Evolutionary conservation across 2,113 vertebrate genomes (phyloP).

Genomic region (Ctenomys sociabilis): DNA sequence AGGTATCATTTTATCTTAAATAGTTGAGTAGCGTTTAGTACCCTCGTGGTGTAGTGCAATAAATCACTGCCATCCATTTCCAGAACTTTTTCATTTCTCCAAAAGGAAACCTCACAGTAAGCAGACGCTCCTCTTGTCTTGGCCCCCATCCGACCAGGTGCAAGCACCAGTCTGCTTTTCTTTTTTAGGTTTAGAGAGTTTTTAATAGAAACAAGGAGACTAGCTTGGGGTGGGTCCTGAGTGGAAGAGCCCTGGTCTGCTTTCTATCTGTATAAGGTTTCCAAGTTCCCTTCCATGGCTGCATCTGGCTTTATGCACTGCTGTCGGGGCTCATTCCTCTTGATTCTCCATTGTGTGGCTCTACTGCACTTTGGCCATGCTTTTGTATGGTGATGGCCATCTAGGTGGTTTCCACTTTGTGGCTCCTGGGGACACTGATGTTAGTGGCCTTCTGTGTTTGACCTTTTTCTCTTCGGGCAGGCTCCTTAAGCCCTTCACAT

Average conservation of each 20-base stretch:
- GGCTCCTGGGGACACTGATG: accelerated
- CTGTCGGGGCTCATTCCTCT: background rate
- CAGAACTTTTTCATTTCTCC: background rate
- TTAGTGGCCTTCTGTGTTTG: accelerated
- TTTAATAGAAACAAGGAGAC: background rate
- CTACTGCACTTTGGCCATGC: too few relatives aligned
- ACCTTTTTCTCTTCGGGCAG: background rate
- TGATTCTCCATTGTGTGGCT: background rate
- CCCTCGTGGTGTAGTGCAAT: accelerated
- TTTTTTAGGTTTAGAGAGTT: background rate
- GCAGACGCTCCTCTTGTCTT: accelerated
- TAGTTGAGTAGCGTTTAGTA: background rate
- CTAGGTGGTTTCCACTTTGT: background rate
- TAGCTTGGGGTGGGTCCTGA: background rate
- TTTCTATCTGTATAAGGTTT: background rate
- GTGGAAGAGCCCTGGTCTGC: background rate
- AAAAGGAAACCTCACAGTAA: background rate
- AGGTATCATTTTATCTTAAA: accelerated
- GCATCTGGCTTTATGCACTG: background rate
- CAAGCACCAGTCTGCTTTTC: background rate
- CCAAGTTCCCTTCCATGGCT: background rate
- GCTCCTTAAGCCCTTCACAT: background rate
- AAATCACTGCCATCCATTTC: background rate
- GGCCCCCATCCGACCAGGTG: accelerated
- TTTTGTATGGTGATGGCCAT: accelerated